Conservation (phyloP, 2,888 invertebrate species). For the Panopea generosa region DNA sequence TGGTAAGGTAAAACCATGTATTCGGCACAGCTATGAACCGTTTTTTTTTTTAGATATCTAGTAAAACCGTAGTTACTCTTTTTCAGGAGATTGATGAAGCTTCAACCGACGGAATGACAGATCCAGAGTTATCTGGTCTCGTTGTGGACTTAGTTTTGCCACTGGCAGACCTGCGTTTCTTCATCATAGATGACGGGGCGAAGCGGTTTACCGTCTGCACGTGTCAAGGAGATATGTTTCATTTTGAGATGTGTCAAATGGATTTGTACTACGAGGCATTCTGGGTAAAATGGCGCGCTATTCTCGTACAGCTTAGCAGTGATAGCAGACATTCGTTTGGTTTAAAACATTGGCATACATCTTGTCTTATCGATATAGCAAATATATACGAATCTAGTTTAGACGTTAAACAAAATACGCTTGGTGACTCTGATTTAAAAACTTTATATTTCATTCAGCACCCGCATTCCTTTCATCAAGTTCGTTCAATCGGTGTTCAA, state of each 20-base stretch:
- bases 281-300: slow-evolving; percentile 40
- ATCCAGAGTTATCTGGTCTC: background rate
- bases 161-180: slow-evolving; percentile 26
- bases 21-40: too few species aligned
- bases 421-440: background rate
- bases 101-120: too few species aligned
- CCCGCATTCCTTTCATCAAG: background rate
- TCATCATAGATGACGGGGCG: slow-evolving; percentile 32
- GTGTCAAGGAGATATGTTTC: slow-evolving; percentile 6
- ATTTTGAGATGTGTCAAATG: slow-evolving; percentile 49
- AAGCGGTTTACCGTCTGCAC: slow-evolving; percentile 36
- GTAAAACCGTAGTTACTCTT: too few species aligned
- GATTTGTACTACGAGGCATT: background rate
- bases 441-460: slow-evolving; percentile 15
- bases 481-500: slow-evolving; percentile 22
- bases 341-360: background rate
- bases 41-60: too few species aligned
- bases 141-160: slow-evolving; percentile 35
- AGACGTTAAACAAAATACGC: background rate
- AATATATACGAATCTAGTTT: background rate
- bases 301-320: slow-evolving; percentile 6
- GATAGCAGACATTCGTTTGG: background rate
- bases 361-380: background rate
- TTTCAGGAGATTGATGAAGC: too few species aligned
- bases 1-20: too few species aligned